These are phyloP conservation scores for Galago senegalensis DNA, from an alignment of 2,797 vertebrate species.

Conservation along the genomic window DNA sequence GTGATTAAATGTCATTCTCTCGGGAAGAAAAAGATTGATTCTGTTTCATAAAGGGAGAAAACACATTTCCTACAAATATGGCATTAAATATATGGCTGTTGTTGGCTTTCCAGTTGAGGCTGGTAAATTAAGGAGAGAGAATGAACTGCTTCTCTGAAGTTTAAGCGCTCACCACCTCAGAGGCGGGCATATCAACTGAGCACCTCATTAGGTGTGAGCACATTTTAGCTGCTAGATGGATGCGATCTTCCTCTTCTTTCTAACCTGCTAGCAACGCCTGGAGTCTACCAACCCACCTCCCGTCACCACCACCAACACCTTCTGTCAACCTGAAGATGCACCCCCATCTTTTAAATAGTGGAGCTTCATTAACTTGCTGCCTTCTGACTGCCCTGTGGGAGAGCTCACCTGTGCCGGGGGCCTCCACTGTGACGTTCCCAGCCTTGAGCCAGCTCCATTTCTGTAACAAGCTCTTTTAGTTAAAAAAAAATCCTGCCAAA, in stretches of 20 bases:
- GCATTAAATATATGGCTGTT: conserved; percentile 56
- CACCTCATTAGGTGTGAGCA: conserved; percentile 74
- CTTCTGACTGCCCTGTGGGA: neutral
- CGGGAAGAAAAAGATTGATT: conserved; percentile 72
- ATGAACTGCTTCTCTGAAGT: conserved; percentile 73
- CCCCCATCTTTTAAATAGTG: neutral
- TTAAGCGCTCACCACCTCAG: conserved; percentile 70
- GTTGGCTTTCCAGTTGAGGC: conserved; percentile 60
- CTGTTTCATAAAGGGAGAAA: conserved; percentile 58
- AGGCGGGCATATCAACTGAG: conserved; percentile 62
- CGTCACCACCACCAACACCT: neutral
- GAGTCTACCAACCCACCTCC: conserved; percentile 4
- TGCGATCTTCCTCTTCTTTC: conserved; percentile 66
- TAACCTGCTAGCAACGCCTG: conserved; percentile 24
- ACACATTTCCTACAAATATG: conserved; percentile 64
- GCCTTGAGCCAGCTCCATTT: neutral
- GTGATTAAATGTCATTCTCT: conserved; percentile 78
- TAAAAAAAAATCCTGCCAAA: neutral
- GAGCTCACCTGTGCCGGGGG: neutral
- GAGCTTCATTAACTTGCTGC: neutral
- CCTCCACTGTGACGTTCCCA: neutral
- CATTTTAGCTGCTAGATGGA: conserved; percentile 69
- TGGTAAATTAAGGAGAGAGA: conserved; percentile 69
- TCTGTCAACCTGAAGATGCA: neutral
- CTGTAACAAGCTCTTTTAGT: neutral